Base-by-base conservation (phyloP, 2,888 invertebrate species). In the Microchrysa polita region DNA sequence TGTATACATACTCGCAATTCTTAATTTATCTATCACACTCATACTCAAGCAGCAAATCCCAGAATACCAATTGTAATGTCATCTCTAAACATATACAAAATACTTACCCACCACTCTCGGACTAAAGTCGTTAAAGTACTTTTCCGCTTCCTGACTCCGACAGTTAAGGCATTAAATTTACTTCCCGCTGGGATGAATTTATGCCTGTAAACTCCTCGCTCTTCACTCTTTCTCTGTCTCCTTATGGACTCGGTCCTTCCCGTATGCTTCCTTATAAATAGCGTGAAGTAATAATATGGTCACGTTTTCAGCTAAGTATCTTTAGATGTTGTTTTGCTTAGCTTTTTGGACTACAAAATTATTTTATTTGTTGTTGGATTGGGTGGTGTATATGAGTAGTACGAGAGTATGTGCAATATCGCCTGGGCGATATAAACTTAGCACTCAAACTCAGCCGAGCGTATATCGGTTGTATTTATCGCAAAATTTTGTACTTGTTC, bases 251-350 rank as follows among this genome's bases (percentile, higher is more conserved):
- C 22, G 22, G 12, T 20, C 20, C 22, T 57, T 48, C 53, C 34
- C 42, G 27, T 2, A 7, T 2, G 27, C 27, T 34, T 18, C n/a
- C 55, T n/a, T 34, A 34, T 34, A 34, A n/a, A 34, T 34, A n/a
- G 27, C 27, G 27, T 5, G 27, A 5, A 34, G 27, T 34, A n/a
- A n/a, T 34, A 34, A 2, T 5, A 34, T 34, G 55, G 69, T 69
- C 69, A 69, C 69, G 69, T 69, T 69, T 69, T 69, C 55, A 12
- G 57, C 22, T 55, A 57, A 69, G 40, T 69, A 40, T 20, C 69
- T 55, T 27, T 53, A 20, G 16, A 48, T 4, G 48, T 34, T 34
- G 27, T 34, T 34, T 34, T 34, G 27, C n/a, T 67, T 23, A 20
- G 65, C 65, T 48, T 34, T 34, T 22, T 65, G 48, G 48, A 34